Base-by-base conservation (phyloP, 2,113 vertebrate genomes). In the Leiothrix lutea region DNA sequence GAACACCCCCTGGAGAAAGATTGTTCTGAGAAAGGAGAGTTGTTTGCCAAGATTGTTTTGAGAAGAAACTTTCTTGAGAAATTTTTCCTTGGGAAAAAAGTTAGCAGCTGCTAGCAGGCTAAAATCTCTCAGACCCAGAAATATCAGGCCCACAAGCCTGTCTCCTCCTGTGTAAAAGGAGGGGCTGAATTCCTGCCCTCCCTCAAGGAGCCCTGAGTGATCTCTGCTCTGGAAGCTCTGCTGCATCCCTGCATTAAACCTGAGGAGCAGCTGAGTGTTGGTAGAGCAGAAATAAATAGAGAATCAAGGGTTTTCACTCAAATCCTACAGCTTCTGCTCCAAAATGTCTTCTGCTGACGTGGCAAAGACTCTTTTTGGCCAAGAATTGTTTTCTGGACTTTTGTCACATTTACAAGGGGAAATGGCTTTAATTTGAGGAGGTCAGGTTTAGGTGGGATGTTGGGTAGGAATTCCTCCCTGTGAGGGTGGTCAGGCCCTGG, bases 401-500 rank as follows among this genome's bases (percentile, higher is more conserved):
- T 17, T 35, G 6, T 6, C 21, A 42, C 14, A n/a, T 60, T 51
- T 36, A 18, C 11, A 31, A 45, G 38, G 23, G 8, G 19, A 35
- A 58, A 45, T 35, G 11, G 11, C 6, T 67, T 67, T 47, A 9
- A 22, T 15, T 89, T 23, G 28, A 60, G 11, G 20, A 22, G 20
- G 3, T 23, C n/a, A 40, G 20, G 28, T 16, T n/a, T 47, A 44
- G 28, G 14, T 66, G 12, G 9, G 53, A 22, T 22, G 10, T n/a
- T 24, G 2, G 28, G 6, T 21, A 29, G 20, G 3, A 66, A 45
- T 29, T 28, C 0, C 3, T 16, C 5, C 3, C 25, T 58, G 7
- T 4, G 9, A 73, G 15, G 15, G 12, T 16, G 31, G 5, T 0
- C 0, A 74, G 38, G 16, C 6, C 3, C 25, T 58, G 44, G 26